Evolutionary conservation across 2,888 invertebrate species (phyloP).

Genomic region (Ochropleura plecta): DNA sequence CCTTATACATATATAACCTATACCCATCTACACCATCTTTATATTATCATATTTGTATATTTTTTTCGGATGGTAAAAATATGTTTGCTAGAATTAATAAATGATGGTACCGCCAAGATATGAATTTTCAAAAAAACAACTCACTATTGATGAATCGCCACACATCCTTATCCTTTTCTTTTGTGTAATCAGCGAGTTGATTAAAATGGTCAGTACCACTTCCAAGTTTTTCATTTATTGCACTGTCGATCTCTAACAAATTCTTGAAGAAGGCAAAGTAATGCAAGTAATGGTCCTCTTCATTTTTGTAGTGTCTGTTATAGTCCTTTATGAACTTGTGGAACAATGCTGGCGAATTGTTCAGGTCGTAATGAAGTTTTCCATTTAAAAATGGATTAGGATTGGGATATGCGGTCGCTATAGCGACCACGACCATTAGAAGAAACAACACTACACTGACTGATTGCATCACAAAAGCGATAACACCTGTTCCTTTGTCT

Average conservation of each 20-base stretch:
- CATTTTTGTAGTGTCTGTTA: constrained; percentile 71
- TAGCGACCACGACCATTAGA: constrained; percentile 49
- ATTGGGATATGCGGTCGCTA: constrained; percentile 39
- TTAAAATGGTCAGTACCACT: constrained; percentile 70
- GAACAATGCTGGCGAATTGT: constrained; percentile 68
- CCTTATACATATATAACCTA: too few relatives aligned
- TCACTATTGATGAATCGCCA: constrained; percentile 40
- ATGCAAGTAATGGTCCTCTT: constrained; percentile 69
- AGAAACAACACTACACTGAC: constrained; percentile 45
- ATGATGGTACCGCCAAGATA: background rate
- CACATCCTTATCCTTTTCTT: constrained; percentile 60
- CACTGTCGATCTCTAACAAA: constrained; percentile 67
- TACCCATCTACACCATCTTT: too few relatives aligned
- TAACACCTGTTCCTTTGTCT: constrained; percentile 7
- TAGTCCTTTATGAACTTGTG: constrained; percentile 70
- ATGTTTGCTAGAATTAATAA: too few relatives aligned
- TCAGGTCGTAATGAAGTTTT: constrained; percentile 65
- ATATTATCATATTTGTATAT: too few relatives aligned
- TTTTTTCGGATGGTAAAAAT: too few relatives aligned
- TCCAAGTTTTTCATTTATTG: background rate
- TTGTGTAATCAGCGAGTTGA: constrained; percentile 73
- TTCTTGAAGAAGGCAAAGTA: constrained; percentile 68
- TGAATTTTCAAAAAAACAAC: background rate
- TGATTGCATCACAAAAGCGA: constrained; percentile 35
- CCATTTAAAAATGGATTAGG: background rate